Evolutionary conservation across 2,113 vertebrate species (phyloP), one percentile per base, ranked within the genome.

Genomic region (Danionella cerebrum): DNA sequence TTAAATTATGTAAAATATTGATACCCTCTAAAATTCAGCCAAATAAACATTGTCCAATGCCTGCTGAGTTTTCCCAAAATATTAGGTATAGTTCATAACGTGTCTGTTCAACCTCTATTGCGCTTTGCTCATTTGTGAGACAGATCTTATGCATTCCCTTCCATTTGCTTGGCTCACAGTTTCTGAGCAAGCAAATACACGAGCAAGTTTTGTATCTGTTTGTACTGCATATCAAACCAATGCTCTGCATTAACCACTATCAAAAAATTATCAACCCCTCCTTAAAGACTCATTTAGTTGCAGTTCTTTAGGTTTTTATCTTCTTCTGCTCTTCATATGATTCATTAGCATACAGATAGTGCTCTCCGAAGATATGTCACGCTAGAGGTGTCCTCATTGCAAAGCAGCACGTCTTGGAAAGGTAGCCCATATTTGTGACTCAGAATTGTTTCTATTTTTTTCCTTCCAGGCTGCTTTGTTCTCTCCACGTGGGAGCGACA

Each of bases 11-110:
- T 42, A 59, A 53, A 41, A 67, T 51, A 54, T 79, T 55, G 29
- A 54, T n/a, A n/a, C n/a, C n/a, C n/a, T n/a, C 36, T 54, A 74
- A 44, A 70, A 78, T 50, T 51, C 57, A 79, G 60, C 70, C 78
- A 83, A 78, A 50, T 82, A 74, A 76, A 84, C 80, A 82, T 80
- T 78, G 79, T 69, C 62, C 67, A 78, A 81, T 78, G 65, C 48
- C 73, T 68, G 65, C 29, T 29, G 24, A 53, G 41, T 13, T 60
- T 29, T 42, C 31, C 39, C 35, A 48, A n/a, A 75, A 75, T 60
- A 31, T 16, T 19, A 29, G 69, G 35, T 68, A 38, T 13, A 52
- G 60, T 60, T 57, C 25, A 53, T 33, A 4, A 45, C 25, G 44
- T 25, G 54, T 41, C 75, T 12, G 48, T 24, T 39, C 14, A 21